Evolutionary conservation across 2,888 invertebrate genomes (phyloP), one percentile per base, ranked within the genome.

Genomic region (Rhorus exstirpatorius): DNA sequence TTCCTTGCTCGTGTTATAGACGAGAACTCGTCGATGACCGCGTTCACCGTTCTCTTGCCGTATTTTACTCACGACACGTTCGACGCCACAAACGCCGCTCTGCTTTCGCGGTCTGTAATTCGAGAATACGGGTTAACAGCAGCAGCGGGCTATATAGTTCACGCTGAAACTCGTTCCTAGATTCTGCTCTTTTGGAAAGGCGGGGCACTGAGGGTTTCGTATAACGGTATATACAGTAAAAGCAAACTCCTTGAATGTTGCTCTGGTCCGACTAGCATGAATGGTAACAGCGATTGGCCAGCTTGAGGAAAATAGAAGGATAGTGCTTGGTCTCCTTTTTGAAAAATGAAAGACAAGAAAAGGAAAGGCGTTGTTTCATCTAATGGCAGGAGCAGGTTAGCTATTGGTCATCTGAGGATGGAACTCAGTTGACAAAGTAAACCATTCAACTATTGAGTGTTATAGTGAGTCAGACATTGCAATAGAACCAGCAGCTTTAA

Each of bases 121-220:
- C 58, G 65, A 76, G 60, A 81, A 26, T 24, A 63, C 19, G 53
- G 12, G 7, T n/a, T 8, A 55, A 24, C 44, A 51, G 67, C 72
- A 60, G 19, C 49, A 21, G 35, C 65, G 68, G 60, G 38, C 35
- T n/a, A 31, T 31, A 60, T 26, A 58, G 21, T 55, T 14, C 31
- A 14, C 49, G 24, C n/a, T 77, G 74, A 85, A 90, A 90, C 90
- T 90, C 86, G 90, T 90, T 90, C 87, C 87, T 90, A 88, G 88
- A 90, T 89, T 88, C 79, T 83, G 86, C 86, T 87, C 89, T 90
- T 91, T 90, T 88, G 88, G 89, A 90, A 90, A 90, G 90, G 88
- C 85, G 81, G 80, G 26, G 63, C 35, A 71, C 76, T 83, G 85
- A 79, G 84, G 86, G 44, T 41, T 53, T 88, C 85, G 87, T 87